These are phyloP conservation scores for Dyspetes luteomarginatus DNA, from an alignment of 2,888 invertebrate species.

Conservation along the genomic window DNA sequence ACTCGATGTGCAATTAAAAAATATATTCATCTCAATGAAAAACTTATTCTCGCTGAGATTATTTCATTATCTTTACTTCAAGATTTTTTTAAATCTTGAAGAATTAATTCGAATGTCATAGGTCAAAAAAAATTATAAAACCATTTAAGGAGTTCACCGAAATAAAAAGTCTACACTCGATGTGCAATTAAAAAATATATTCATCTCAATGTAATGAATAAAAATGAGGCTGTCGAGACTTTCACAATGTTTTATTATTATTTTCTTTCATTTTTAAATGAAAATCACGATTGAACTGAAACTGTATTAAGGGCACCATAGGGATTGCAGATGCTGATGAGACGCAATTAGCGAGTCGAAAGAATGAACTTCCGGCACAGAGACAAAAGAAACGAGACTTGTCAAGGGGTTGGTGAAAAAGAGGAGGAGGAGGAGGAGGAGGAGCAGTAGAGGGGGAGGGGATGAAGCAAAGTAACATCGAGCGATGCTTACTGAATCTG, in stretches of 20 bases:
- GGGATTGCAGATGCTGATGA: conserved; percentile 38
- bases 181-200: background rate
- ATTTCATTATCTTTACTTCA: too few relatives aligned
- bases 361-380: conserved; percentile 24
- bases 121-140: background rate
- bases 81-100: too few relatives aligned
- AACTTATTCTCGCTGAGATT: background rate
- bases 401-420: too few relatives aligned
- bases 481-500: conserved; percentile 15
- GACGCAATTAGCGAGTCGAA: conserved; percentile 43
- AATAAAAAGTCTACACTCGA: background rate
- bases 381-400: conserved; percentile 9
- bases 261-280: background rate
- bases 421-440: too few relatives aligned
- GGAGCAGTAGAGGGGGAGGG: background rate
- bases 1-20: too few relatives aligned
- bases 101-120: background rate
- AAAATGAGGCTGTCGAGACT: background rate
- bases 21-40: too few relatives aligned
- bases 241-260: background rate
- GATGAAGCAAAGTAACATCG: background rate
- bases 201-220: background rate
- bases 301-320: background rate
- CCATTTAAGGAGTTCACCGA: too few relatives aligned
- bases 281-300: conserved; percentile 5